Conservation (phyloP, 92 coral and sea anemone species). For the Phenganax marumi region DNA sequence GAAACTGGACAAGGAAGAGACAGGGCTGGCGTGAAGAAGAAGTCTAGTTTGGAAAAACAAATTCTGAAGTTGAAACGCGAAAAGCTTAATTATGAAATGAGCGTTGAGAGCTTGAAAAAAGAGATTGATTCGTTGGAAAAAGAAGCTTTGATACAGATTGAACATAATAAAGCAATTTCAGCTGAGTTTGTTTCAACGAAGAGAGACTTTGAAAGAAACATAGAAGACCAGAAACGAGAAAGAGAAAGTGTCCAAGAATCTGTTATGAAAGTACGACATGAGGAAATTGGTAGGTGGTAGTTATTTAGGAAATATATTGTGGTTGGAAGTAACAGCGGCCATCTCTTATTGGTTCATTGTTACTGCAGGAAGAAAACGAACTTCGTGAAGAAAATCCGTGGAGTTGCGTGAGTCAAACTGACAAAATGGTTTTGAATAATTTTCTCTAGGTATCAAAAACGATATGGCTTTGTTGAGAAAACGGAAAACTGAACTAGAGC, state of each 20-base stretch:
- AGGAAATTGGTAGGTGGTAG: constrained; percentile 13
- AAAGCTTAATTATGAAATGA: constrained; percentile 29
- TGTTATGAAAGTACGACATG: constrained; percentile 44
- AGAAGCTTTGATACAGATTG: constrained; percentile 28
- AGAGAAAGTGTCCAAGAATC: constrained; percentile 51
- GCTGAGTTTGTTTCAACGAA: constrained; percentile 40
- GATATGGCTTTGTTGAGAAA: constrained; percentile 36
- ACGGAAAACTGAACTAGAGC: constrained; percentile 64
- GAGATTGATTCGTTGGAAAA: constrained; percentile 37
- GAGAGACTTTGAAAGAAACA: constrained; percentile 55
- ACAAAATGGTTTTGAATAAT: not conserved
- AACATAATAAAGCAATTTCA: constrained; percentile 20
- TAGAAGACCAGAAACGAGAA: constrained; percentile 47
- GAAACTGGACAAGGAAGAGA: not conserved
- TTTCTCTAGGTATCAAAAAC: constrained; percentile 31
- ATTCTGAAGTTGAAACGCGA: constrained; percentile 32
- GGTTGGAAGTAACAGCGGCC: no score
- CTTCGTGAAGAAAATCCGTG: no score
- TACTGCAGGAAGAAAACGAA: no score
- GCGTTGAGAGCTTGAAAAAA: constrained; percentile 50
- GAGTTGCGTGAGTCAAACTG: no score
- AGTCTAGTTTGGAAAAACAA: constrained; percentile 30
- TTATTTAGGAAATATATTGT: no score
- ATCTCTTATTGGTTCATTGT: no score
- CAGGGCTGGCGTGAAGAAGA: not conserved